Evolutionary conservation across 2,888 invertebrate genomes (phyloP), one percentile per base, ranked within the genome.

Genomic region (Stenurella melanura): DNA sequence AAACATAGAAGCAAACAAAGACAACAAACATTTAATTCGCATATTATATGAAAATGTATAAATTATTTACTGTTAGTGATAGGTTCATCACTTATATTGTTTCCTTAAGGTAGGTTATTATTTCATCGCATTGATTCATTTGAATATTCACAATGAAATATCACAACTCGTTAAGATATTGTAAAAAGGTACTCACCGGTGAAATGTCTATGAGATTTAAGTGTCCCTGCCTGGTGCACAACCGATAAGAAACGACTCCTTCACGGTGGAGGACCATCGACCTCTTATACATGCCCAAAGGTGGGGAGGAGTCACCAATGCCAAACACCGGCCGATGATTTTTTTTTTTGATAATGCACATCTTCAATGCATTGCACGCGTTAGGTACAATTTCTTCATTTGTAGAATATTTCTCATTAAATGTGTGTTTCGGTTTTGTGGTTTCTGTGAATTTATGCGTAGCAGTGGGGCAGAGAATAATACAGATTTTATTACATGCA

Each of bases 231-330:
- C 60, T 76, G 72, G 74, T 79, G 77, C 78, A 83, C 81, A 78
- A 81, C 72, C 79, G 81, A 82, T 77, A 82, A 80, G 81, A 77
- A 83, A 78, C 80, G 80, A 79, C 81, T 82, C 80, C 80, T 84
- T 78, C 78, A 68, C 76, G 42, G 58, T 74, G 79, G 75, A 83
- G 83, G 84, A 84, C 82, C 89, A 89, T 87, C 89, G 89, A 89
- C 89, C 89, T 88, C 88, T 89, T 89, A 88, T 89, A 88, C 83
- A 82, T 79, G 84, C 82, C 83, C 71, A 79, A 83, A 86, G 85
- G 87, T 84, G 87, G 87, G 88, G 87, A 86, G 86, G 85, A 85
- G 82, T 80, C 80, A 82, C 79, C 86, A 86, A 87, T 86, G 86
- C 83, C 85, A 87, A 42, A 72, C 72, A 61, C 26, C 68, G 79